Percentiles rank a stretch among this genome's conserved stretches.
These are phyloP conservation scores for Cotesia vestalis DNA, from an alignment of 1,140 invertebrate genomes.

Conservation along the genomic window DNA sequence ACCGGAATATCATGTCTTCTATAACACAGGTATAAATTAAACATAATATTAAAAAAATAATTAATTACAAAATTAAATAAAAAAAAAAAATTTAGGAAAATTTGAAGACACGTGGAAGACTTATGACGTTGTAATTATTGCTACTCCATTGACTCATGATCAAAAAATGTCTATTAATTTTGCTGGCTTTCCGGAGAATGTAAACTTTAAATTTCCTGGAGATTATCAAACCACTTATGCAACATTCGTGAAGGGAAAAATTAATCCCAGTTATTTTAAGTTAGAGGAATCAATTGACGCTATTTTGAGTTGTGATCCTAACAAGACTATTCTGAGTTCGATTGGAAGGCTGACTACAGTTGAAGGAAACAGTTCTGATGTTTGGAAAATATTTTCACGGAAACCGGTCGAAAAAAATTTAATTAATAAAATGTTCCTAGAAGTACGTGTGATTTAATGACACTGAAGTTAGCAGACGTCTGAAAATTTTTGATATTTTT, in stretches of 20 bases:
- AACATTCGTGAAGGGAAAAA: conserved; percentile 69
- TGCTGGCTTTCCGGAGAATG: conserved; percentile 49
- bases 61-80: conserved; percentile 10
- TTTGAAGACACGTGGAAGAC: conserved; percentile 38
- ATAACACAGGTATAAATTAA: conserved; percentile 42
- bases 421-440: conserved; percentile 66
- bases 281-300: conserved; percentile 52
- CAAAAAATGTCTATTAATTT: conserved; percentile 54
- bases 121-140: conserved; percentile 73
- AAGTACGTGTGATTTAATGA: conserved; percentile 48
- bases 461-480: too few species aligned
- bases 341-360: conserved; percentile 62
- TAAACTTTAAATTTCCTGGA: conserved; percentile 48
- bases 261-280: conserved; percentile 66
- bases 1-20: conserved; percentile 49
- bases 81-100: conserved; percentile 38
- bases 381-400: conserved; percentile 73
- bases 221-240: conserved; percentile 69
- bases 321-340: conserved; percentile 58
- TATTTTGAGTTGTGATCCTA: conserved; percentile 67
- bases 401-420: conserved; percentile 59
- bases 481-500: conserved; percentile 2
- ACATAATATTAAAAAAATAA: conserved; percentile 1
- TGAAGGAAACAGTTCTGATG: conserved; percentile 48
- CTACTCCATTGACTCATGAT: conserved; percentile 67